phyloP scores from a whole-genome alignment of 2,797 vertebrate genomes.

The Malacoraja senta region DNA sequence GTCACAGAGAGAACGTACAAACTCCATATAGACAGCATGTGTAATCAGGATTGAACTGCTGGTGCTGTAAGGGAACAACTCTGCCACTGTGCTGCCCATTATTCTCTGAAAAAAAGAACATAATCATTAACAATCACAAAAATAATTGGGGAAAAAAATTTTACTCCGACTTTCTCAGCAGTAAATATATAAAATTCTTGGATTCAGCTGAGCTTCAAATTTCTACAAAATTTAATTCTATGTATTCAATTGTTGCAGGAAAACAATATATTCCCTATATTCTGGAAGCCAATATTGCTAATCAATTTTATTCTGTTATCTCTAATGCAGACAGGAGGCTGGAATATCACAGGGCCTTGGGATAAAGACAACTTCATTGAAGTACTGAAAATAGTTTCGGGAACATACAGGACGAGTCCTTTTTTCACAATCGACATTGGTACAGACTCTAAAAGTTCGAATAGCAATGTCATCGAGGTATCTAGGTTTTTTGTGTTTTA shows the following conservation, averaged over 20 bases:
- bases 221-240: background rate
- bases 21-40: no score
- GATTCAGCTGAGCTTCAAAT: background rate
- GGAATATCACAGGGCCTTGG: constrained; percentile 87
- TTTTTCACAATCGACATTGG: constrained; percentile 87
- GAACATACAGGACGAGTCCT: constrained; percentile 80
- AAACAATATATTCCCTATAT: background rate
- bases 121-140: background rate
- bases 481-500: background rate
- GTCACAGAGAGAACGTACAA: no score
- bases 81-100: no score
- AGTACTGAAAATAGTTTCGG: constrained; percentile 83
- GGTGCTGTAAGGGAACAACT: no score
- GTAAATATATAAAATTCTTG: background rate
- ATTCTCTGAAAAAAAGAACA: background rate
- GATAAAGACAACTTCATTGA: constrained; percentile 88
- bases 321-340: constrained; percentile 74
- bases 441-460: constrained; percentile 88
- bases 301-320: background rate
- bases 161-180: background rate
- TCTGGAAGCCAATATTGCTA: background rate
- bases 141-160: no score
- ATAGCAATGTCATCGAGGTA: constrained; percentile 93
- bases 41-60: no score
- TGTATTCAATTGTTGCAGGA: background rate